Evolutionary conservation across 2,888 invertebrate species (phyloP).

Genomic region (Nephrotoma guestfalica): DNA sequence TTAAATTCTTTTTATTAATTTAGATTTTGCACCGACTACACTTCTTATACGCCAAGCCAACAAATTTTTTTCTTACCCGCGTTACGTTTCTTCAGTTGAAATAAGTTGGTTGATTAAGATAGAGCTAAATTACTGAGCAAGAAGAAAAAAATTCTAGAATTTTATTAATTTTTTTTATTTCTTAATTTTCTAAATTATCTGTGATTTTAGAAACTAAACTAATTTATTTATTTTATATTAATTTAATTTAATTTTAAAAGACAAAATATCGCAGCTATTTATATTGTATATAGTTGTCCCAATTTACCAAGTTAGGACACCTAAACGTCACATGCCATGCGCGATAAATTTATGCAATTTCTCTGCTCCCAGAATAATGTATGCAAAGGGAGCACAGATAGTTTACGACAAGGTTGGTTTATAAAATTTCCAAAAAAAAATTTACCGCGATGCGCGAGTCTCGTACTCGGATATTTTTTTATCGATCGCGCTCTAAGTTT

Average conservation of each 20-base stretch:
- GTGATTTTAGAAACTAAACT: neutral
- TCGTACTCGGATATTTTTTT: neutral
- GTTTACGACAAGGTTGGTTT: constrained; percentile 23
- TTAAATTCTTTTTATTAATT: neutral
- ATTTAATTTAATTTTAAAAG: neutral
- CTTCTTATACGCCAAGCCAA: neutral
- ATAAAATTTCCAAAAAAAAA: neutral
- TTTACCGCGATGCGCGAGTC: neutral
- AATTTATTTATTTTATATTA: neutral
- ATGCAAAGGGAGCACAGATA: constrained; percentile 32
- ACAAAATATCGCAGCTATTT: neutral
- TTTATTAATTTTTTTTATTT: neutral
- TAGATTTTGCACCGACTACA: neutral
- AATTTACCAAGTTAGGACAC: neutral
- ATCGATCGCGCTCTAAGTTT: neutral
- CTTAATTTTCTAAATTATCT: neutral
- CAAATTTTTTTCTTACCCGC: neutral
- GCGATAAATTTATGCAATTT: constrained; percentile 34
- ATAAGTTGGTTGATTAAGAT: neutral
- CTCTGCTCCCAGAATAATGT: constrained; percentile 33
- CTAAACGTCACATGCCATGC: constrained; percentile 31
- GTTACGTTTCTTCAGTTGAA: neutral
- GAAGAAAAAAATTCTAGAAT: neutral
- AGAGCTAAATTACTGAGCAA: neutral
- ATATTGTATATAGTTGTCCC: neutral